Evolutionary conservation across 35 echinoderm and acorn worm species (phyloP).

Genomic region (Chiridota heheva): DNA sequence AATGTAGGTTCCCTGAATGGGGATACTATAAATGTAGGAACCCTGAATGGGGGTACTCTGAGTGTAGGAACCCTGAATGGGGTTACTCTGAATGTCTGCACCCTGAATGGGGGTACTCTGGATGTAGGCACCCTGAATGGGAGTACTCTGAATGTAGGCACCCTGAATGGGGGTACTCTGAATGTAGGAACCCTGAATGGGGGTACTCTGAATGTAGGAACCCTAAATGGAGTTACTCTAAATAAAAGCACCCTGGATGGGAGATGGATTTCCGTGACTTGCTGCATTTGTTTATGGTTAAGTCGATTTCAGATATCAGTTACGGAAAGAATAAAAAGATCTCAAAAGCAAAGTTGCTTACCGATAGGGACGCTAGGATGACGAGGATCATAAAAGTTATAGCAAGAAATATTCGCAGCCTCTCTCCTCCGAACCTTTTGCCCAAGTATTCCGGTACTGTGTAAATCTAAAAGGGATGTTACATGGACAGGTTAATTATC

Average conservation of each 20-base stretch:
- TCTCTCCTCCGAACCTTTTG: conserved; percentile 79
- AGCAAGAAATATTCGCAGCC: conserved; percentile 65
- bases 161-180: too few species aligned
- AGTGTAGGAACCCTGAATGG: too few species aligned
- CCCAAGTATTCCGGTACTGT: conserved; percentile 90
- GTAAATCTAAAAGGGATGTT: conserved; percentile 57
- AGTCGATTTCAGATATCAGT: background rate
- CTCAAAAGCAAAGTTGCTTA: conserved; percentile 22
- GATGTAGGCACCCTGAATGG: too few species aligned
- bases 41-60: too few species aligned
- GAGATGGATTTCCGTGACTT: background rate
- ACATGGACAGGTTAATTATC: too few species aligned
- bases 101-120: too few species aligned
- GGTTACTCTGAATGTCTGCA: too few species aligned
- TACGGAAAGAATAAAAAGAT: background rate
- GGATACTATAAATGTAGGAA: too few species aligned
- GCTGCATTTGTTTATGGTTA: background rate
- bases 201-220: background rate
- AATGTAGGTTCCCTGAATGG: too few species aligned
- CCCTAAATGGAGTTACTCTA: background rate
- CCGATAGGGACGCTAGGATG: conserved; percentile 65
- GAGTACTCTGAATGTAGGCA: too few species aligned
- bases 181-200: too few species aligned
- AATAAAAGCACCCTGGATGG: background rate
- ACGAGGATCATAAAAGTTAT: conserved; percentile 59